Evolutionary conservation across 2,113 vertebrate species (phyloP).

Genomic region (Rhinolophus sinicus): DNA sequence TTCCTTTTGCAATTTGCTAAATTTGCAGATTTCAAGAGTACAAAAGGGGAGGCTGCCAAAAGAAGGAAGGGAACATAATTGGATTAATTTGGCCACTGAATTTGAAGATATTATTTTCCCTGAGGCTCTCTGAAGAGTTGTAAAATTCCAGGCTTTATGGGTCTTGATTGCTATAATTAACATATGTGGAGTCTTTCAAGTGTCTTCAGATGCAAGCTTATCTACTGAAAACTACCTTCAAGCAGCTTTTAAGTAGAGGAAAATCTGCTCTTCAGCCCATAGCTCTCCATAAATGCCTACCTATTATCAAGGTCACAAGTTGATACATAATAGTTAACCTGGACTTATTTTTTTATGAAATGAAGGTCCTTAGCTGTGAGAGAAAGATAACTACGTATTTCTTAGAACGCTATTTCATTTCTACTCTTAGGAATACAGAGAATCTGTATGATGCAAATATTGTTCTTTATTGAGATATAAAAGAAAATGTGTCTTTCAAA

Average conservation of each 20-base stretch:
- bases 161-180: slow-evolving; percentile 55
- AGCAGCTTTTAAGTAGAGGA: background rate
- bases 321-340: background rate
- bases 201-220: background rate
- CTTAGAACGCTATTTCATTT: slow-evolving; percentile 7
- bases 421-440: background rate
- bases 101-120: slow-evolving; percentile 49
- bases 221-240: slow-evolving; percentile 26
- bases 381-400: background rate
- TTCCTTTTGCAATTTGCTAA: background rate
- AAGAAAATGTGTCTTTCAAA: background rate
- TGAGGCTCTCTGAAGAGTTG: slow-evolving; percentile 26
- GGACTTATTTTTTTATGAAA: background rate
- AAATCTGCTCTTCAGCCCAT: background rate
- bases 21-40: background rate
- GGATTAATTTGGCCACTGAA: slow-evolving; percentile 35
- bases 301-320: background rate
- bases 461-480: background rate
- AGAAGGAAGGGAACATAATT: slow-evolving; percentile 1
- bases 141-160: slow-evolving; percentile 48
- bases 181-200: slow-evolving; percentile 46
- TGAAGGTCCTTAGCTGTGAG: background rate
- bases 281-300: background rate
- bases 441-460: background rate
- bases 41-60: slow-evolving; percentile 18